Evolutionary conservation across 1,140 invertebrate species (phyloP), one percentile per base, ranked within the genome.

Genomic region (Drosophila eugracilis): DNA sequence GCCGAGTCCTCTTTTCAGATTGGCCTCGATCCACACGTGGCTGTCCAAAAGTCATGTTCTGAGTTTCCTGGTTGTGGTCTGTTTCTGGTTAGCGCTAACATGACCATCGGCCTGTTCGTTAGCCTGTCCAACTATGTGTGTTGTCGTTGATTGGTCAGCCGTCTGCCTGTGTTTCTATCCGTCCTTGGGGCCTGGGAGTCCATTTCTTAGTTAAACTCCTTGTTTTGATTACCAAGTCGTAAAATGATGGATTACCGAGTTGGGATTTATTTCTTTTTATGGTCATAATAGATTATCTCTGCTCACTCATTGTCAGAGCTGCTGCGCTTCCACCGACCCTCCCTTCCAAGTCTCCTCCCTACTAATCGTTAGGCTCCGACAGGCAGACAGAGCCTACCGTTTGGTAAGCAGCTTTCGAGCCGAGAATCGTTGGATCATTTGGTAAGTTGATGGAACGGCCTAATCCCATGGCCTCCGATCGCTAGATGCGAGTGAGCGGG

Each of bases 191-290:
- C 26, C 37, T n/a, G 15, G 5, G 37, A 42, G 36, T 54, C 53
- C 34, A 45, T 78, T 48, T 74, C 26, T 75, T 86, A 73, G 76
- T 59, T 86, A 85, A 85, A 86, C 81, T 85, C 81, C 81, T 86
- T 85, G 84, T 85, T 85, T 86, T 85, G 81, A 85, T 85, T 80
- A 73, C 81, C 45, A 62, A 86, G 67, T 86, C 62, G 81, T 80
- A 86, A 85, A 85, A 86, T 86, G 83, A 86, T 86, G 81, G 83
- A 86, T 86, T 81, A 86, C 74, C 69, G 74, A 86, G 83, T 81
- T 81, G 77, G 81, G 83, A 86, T 75, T 86, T 86, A 71, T 75
- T 81, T 81, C 81, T 86, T 75, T 81, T 86, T 85, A 85, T 73
- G 81, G 81, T 85, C 81, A 85, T 86, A 85, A 85, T 86, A 86